These are phyloP conservation scores for Pseudobourletiella spinata DNA, from an alignment of 1,140 invertebrate genomes.

Conservation along the genomic window DNA sequence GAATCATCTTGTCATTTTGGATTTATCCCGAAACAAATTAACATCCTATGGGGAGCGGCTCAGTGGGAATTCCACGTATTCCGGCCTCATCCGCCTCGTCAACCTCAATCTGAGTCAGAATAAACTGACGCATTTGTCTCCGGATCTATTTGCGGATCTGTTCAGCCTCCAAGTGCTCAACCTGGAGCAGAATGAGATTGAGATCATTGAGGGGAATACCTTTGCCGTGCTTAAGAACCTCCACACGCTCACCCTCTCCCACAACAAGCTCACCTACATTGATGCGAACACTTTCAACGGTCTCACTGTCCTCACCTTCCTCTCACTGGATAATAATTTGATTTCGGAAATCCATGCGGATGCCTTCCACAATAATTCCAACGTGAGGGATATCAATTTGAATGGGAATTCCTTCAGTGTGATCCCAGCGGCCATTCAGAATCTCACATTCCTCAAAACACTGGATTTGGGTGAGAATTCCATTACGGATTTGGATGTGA, in stretches of 20 bases:
- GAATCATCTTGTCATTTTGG: conserved; percentile 68
- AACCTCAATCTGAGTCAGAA: conserved; percentile 78
- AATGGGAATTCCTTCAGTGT: conserved; percentile 65
- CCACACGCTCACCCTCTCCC: conserved; percentile 66
- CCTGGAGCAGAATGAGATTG: conserved; percentile 65
- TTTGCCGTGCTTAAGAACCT: conserved; percentile 75
- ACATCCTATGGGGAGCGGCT: too few species aligned
- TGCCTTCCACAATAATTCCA: conserved; percentile 68
- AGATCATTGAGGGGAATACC: conserved; percentile 66
- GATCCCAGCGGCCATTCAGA: conserved; percentile 63
- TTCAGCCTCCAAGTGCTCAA: conserved; percentile 74
- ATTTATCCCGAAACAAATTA: conserved; percentile 77
- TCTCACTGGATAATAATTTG: conserved; percentile 70
- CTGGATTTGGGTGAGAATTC: conserved; percentile 82
- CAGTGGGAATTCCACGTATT: conserved; percentile 48
- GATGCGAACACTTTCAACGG: conserved; percentile 64
- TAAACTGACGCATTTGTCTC: conserved; percentile 65
- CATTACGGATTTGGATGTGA: conserved; percentile 69
- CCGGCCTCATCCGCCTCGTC: conserved; percentile 74
- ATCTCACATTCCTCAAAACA: conserved; percentile 67
- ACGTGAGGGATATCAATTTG: conserved; percentile 68
- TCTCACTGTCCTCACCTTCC: conserved; percentile 61
- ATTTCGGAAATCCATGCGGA: conserved; percentile 64
- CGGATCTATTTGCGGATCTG: conserved; percentile 63
- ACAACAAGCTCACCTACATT: conserved; percentile 65